phyloP scores from a whole-genome alignment of 2,888 invertebrate species.

The Lycocerus yunnanus region DNA sequence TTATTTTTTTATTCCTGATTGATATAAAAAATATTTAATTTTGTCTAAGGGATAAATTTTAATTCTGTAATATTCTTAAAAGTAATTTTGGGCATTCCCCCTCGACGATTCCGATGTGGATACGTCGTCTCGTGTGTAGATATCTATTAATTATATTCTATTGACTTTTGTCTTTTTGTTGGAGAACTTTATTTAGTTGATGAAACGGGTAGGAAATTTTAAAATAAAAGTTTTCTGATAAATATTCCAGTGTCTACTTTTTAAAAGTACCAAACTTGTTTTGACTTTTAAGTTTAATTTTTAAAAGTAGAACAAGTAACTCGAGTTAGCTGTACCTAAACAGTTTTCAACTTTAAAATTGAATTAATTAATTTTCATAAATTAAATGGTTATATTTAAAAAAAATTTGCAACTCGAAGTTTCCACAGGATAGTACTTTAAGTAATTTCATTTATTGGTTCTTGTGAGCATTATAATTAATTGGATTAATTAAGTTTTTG shows the following conservation, averaged over 20 bases:
- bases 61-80: neutral
- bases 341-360: neutral
- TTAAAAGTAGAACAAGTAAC: neutral
- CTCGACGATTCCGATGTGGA: no score
- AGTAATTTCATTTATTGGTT: no score
- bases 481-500: no score
- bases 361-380: neutral
- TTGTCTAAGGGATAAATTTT: neutral
- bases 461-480: no score
- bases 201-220: neutral
- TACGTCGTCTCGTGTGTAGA: no score
- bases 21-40: constrained; percentile 24
- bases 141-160: no score
- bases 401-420: neutral
- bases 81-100: neutral
- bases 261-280: neutral
- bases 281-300: neutral
- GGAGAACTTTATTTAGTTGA: neutral
- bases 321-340: neutral
- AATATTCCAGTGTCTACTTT: neutral
- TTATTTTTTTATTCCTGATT: constrained; percentile 25
- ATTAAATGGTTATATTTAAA: neutral
- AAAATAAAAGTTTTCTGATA: neutral
- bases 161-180: no score
- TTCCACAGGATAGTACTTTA: neutral